Conservation (phyloP, 64 coral and sea anemone genomes). For the Montipora sp. region DNA sequence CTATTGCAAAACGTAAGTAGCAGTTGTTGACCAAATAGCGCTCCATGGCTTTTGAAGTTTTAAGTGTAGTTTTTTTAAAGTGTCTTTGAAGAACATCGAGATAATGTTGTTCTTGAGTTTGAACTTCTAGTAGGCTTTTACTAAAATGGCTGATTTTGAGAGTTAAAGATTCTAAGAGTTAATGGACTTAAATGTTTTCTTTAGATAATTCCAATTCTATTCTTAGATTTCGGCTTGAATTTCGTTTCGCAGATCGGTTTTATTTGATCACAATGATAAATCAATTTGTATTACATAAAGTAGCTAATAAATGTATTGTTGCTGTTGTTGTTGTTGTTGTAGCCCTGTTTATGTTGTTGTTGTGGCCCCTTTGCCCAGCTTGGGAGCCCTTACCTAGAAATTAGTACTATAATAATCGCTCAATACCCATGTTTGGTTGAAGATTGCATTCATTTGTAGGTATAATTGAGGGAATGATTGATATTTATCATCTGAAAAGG, state of each 20-base stretch:
- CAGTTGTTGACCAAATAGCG: neutral
- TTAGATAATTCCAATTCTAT: constrained; percentile 18
- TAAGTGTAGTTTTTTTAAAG: too few relatives aligned
- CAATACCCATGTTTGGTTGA: constrained; percentile 9
- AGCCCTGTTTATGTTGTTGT: neutral
- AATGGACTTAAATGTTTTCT: constrained; percentile 6
- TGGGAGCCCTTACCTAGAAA: neutral
- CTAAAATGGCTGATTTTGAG: neutral
- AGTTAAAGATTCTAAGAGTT: neutral
- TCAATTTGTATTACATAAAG: constrained; percentile 7
- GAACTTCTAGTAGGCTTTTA: neutral
- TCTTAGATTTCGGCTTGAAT: constrained; percentile 20
- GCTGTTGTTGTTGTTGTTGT: neutral
- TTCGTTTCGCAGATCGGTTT: constrained; percentile 2
- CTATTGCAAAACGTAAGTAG: neutral
- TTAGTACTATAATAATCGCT: neutral
- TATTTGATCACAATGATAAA: neutral
- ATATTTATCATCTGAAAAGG: neutral
- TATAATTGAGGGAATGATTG: constrained; percentile 9
- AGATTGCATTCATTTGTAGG: constrained; percentile 19
- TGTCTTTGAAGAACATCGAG: neutral
- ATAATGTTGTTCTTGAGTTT: neutral
- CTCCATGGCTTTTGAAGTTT: constrained; percentile 2
- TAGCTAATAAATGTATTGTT: constrained; percentile 10
- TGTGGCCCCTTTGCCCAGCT: neutral